Evolutionary conservation across 2,888 invertebrate species (phyloP).

Genomic region (Andrena dorsata): DNA sequence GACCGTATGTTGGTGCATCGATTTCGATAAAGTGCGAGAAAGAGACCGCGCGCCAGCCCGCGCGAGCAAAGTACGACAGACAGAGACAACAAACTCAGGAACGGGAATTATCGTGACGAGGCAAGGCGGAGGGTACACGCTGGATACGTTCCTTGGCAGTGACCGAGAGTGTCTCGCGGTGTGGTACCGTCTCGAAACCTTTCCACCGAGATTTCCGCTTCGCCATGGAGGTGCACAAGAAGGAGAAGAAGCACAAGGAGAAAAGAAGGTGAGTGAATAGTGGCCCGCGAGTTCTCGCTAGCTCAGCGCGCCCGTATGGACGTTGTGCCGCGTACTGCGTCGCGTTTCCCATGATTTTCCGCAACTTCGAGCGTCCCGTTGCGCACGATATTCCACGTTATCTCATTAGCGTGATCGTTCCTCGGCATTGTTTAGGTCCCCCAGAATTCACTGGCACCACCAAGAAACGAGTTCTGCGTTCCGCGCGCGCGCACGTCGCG

Average conservation of each 20-base stretch:
- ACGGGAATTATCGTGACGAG: conserved; percentile 35
- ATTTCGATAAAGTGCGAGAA: conserved; percentile 53
- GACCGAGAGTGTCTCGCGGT: conserved; percentile 73
- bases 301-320: conserved; percentile 41
- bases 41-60: conserved; percentile 19
- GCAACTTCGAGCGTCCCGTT: neutral
- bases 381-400: neutral
- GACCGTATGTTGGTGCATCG: conserved; percentile 52
- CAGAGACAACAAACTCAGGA: conserved; percentile 21
- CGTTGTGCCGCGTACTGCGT: neutral
- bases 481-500: conserved; percentile 40
- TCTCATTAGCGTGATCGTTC: neutral
- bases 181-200: conserved; percentile 9
- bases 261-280: conserved; percentile 88
- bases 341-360: neutral
- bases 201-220: neutral
- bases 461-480: conserved; percentile 26
- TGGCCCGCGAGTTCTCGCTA: neutral
- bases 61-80: conserved; percentile 52
- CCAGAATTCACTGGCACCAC: conserved; percentile 5
- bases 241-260: conserved; percentile 86
- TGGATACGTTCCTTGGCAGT: conserved; percentile 77
- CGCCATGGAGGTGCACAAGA: conserved; percentile 71
- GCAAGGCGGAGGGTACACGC: conserved; percentile 28
- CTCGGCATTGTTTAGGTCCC: conserved; percentile 17